A percentile compares a stretch with the other conserved stretches of the same genome.
phyloP scores from a whole-genome alignment of 2,113 vertebrate genomes.

The Rissa tridactyla region DNA sequence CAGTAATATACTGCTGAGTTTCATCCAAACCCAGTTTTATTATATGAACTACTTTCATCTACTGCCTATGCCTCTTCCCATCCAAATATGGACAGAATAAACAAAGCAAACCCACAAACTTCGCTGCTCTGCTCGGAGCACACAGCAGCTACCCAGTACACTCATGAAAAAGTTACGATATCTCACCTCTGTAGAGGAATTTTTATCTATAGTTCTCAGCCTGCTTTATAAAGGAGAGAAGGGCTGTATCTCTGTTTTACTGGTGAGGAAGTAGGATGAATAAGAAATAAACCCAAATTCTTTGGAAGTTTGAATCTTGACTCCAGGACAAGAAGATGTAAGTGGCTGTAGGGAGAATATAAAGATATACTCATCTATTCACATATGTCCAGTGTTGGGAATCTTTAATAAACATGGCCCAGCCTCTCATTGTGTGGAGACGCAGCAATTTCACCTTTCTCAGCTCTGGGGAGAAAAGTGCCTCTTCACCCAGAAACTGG shows the following conservation, averaged over 20 bases:
- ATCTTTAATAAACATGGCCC: background rate
- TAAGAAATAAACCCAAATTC: background rate
- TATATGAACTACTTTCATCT: constrained; percentile 40
- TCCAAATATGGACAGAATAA: constrained; percentile 52
- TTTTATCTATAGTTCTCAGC: background rate
- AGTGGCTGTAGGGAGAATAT: background rate
- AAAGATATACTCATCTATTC: background rate
- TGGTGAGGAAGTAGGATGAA: background rate
- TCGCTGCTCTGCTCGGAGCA: background rate
- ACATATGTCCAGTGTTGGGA: background rate
- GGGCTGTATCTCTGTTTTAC: background rate
- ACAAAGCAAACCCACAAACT: constrained; percentile 29
- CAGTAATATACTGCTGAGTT: constrained; percentile 16
- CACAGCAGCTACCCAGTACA: background rate
- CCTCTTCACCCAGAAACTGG: background rate
- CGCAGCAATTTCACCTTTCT: background rate
- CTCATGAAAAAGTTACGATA: background rate
- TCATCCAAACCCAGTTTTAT: constrained; percentile 46
- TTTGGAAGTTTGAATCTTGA: background rate
- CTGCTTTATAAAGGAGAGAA: background rate
- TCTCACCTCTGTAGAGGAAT: background rate
- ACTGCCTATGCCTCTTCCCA: constrained; percentile 25
- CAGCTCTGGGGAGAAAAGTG: background rate
- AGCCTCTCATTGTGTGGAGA: background rate
- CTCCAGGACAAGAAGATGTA: background rate